These are phyloP conservation scores for Cephalopholis sonnerati DNA, from an alignment of 2,113 vertebrate genomes.

Conservation along the genomic window DNA sequence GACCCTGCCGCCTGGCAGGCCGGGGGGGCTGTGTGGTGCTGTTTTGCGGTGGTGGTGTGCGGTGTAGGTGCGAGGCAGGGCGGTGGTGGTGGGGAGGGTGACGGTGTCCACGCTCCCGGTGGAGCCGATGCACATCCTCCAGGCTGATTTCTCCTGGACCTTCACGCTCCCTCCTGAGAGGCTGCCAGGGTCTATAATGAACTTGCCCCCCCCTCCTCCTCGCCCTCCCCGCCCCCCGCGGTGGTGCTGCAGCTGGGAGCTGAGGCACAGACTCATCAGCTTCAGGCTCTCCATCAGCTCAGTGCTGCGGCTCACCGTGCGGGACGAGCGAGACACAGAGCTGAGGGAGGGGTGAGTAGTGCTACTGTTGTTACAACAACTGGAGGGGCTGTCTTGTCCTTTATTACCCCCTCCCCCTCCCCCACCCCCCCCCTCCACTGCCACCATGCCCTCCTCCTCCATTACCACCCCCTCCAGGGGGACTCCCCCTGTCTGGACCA, in stretches of 20 bases:
- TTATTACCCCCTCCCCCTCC: conserved; percentile 82
- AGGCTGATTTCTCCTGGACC: conserved; percentile 92
- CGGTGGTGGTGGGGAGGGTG: conserved; percentile 68
- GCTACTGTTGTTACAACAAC: conserved; percentile 83
- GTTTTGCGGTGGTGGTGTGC: conserved; percentile 58
- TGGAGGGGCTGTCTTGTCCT: conserved; percentile 88
- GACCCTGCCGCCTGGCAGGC: conserved; percentile 41
- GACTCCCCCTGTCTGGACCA: conserved; percentile 86
- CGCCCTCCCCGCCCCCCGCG: conserved; percentile 41
- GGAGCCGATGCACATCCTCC: conserved; percentile 95
- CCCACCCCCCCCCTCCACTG: conserved; percentile 81
- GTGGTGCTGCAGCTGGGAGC: conserved; percentile 89
- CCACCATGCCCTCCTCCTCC: conserved; percentile 83
- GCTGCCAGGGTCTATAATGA: conserved; percentile 89
- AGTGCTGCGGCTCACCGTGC: conserved; percentile 81
- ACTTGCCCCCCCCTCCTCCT: conserved; percentile 73
- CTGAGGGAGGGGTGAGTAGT: conserved; percentile 81
- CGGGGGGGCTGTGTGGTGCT: not conserved
- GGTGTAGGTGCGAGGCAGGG: conserved; percentile 52
- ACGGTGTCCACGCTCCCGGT: conserved; percentile 81
- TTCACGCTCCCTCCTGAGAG: conserved; percentile 88
- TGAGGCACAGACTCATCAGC: conserved; percentile 94
- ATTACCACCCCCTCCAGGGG: conserved; percentile 82
- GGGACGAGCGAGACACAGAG: conserved; percentile 79
- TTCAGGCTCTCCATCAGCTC: conserved; percentile 95